Percentiles rank a stretch among this genome's conserved stretches.
phyloP scores from a whole-genome alignment of 2,113 vertebrate genomes.

The Mastomys coucha region DNA sequence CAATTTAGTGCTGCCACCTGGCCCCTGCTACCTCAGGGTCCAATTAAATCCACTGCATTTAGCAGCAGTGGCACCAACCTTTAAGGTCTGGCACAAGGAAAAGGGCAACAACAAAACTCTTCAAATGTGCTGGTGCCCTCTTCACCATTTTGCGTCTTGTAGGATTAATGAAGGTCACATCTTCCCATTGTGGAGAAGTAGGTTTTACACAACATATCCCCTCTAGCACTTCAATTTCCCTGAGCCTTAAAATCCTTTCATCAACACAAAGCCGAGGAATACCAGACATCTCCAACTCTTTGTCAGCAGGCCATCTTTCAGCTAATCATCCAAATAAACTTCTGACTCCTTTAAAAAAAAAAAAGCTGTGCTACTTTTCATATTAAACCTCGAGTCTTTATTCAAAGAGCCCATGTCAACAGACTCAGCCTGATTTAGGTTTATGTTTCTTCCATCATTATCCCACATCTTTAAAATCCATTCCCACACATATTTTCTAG shows the following conservation, averaged over 20 bases:
- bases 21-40: not conserved
- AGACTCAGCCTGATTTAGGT: not conserved
- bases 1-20: not conserved
- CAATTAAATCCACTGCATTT: not conserved
- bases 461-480: not conserved
- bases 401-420: not conserved
- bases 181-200: not conserved
- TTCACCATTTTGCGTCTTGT: not conserved
- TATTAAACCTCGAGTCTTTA: not conserved
- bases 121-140: not conserved
- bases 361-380: not conserved
- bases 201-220: not conserved
- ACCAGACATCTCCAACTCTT: not conserved
- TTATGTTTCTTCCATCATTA: not conserved
- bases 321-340: not conserved
- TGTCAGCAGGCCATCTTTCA: not conserved
- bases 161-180: too few relatives aligned
- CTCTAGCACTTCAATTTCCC: not conserved
- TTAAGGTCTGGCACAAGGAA: not conserved
- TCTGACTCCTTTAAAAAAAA: not conserved
- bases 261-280: not conserved
- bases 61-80: not conserved
- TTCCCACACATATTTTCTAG: not conserved
- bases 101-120: not conserved
- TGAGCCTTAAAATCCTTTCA: not conserved